Percentiles rank a stretch among this genome's conserved stretches.
Evolutionary conservation across 2,113 vertebrate genomes (phyloP).

Genomic region (Addax nasomaculatus): DNA sequence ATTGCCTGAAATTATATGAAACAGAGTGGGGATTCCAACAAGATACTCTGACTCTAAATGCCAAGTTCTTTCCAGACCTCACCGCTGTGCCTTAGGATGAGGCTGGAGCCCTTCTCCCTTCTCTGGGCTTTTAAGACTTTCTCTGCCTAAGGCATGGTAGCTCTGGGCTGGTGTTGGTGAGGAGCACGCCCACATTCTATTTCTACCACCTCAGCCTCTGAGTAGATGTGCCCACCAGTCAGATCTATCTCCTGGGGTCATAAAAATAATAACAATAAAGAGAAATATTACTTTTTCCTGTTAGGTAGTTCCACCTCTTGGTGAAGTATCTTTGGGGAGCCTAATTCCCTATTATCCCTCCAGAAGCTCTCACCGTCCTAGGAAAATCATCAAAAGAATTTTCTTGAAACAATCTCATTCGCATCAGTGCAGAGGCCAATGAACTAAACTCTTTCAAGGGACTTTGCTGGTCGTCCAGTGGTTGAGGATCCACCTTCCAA

Average conservation of each 20-base stretch:
- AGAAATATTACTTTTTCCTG: background rate
- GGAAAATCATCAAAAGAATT: conserved; percentile 5
- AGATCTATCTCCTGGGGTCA: background rate
- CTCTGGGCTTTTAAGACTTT: background rate
- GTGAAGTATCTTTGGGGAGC: background rate
- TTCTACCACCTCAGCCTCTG: background rate
- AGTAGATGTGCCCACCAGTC: background rate
- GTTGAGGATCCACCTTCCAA: background rate
- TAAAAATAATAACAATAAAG: background rate
- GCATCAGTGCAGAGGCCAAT: background rate
- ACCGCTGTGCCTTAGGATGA: background rate
- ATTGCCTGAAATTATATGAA: background rate
- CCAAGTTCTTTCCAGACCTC: background rate
- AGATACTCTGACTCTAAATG: background rate
- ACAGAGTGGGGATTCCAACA: background rate
- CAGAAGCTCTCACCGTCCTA: background rate
- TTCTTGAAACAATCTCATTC: conserved; percentile 7
- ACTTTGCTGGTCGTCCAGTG: background rate
- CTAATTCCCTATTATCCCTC: background rate
- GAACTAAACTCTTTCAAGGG: background rate
- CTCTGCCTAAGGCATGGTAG: background rate
- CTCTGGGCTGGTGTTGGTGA: background rate
- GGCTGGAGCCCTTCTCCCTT: background rate
- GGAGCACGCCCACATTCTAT: background rate
- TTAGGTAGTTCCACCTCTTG: background rate